Evolutionary conservation across 2,797 vertebrate genomes (phyloP), one percentile per base, ranked within the genome.

Genomic region (Bufotes viridis): DNA sequence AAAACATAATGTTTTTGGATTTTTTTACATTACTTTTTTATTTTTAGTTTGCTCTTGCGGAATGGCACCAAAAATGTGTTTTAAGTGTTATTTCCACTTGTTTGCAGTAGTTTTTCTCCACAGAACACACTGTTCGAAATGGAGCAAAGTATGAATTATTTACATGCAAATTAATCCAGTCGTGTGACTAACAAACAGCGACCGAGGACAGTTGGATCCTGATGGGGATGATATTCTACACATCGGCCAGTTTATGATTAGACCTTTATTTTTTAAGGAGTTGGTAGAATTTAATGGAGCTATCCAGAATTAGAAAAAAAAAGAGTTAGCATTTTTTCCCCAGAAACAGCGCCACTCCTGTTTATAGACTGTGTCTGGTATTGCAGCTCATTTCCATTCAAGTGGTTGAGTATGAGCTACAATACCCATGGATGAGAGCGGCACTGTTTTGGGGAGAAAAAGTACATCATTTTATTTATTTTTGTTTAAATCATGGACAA

Each of bases 121-220:
- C 63, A 34, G 87, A 49, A 84, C 87, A 81, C 69, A 42, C 76
- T 85, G 87, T 88, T 42, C 15, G 34, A 53, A 80, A 84, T 20
- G 51, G 34, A 85, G 67, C 57, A 51, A 76, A 85, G 58, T 76
- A 55, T 49, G 24, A 69, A 65, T 81, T 67, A 58, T 89, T 82
- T 76, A 81, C n/a, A 89, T 88, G 49, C 57, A 63, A 76, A 85
- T 81, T 10, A 67, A 74, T 81, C 42, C 53, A 51, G 53, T 53
- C 51, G 15, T 51, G 69, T 60, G 76, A 84, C n/a, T 8, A 65
- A 81, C n/a, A 49, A 57, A 74, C 60, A 1, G 63, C 67, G 49
- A 4, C 67, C 24, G 34, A 67, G 82, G 75, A 57, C 82, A 29
- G 24, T 42, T 18, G 17, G 11, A 57, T 65, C 18, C 58, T n/a